These are phyloP conservation scores for Barypeithes pellucidus DNA, from an alignment of 2,888 invertebrate genomes.

Conservation along the genomic window DNA sequence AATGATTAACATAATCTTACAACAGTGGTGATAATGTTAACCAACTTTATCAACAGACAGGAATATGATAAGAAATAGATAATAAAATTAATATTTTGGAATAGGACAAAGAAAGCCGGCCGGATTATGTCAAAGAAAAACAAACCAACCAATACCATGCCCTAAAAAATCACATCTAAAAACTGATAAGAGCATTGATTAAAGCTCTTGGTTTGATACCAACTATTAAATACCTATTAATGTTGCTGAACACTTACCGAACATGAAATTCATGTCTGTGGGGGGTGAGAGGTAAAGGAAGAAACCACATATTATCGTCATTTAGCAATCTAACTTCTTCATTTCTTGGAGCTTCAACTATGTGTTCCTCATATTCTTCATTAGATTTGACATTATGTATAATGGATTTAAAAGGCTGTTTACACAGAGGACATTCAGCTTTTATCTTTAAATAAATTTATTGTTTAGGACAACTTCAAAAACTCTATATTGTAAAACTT, in stretches of 20 bases:
- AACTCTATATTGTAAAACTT: conserved; percentile 52
- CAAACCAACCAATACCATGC: too few species aligned
- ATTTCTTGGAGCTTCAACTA: conserved; percentile 67
- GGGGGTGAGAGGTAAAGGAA: conserved; percentile 57
- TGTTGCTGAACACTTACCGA: conserved; percentile 63
- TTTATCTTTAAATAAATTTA: conserved; percentile 76
- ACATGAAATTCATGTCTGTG: conserved; percentile 68
- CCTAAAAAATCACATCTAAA: too few species aligned
- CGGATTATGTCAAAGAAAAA: too few species aligned
- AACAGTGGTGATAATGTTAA: too few species aligned
- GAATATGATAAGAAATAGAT: too few species aligned
- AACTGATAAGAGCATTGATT: too few species aligned
- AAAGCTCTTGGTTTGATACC: too few species aligned
- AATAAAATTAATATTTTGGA: too few species aligned
- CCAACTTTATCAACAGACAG: too few species aligned
- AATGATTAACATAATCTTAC: too few species aligned
- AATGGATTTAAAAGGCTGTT: conserved; percentile 91
- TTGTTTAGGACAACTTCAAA: not conserved
- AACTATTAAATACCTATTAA: not conserved
- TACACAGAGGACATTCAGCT: conserved; percentile 95
- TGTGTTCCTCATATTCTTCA: conserved; percentile 90
- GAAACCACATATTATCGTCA: conserved; percentile 62
- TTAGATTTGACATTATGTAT: conserved; percentile 93
- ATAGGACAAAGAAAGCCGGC: too few species aligned
- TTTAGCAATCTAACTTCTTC: conserved; percentile 61